phyloP scores from a whole-genome alignment of 2,888 invertebrate genomes.

The Maniola hyperantus region DNA sequence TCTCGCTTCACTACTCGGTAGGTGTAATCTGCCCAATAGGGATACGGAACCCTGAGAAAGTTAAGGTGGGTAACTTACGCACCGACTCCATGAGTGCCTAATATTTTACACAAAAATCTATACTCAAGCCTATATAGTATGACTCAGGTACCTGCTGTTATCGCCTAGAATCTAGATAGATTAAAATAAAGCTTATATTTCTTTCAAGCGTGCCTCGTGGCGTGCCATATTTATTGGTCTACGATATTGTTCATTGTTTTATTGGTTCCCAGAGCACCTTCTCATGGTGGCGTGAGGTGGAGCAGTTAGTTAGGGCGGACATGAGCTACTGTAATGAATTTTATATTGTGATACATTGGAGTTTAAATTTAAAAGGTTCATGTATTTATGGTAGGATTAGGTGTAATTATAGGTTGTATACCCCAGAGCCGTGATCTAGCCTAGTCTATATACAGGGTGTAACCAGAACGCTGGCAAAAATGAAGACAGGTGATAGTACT shows the following conservation, averaged over 20 bases:
- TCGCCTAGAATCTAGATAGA: constrained; percentile 14
- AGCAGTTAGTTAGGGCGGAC: constrained; percentile 67
- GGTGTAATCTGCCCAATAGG: too few species aligned
- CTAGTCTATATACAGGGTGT: too few species aligned
- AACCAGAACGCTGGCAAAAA: too few species aligned
- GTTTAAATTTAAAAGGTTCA: constrained; percentile 30
- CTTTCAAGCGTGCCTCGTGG: not conserved
- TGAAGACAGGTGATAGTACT: too few species aligned
- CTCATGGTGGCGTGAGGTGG: constrained; percentile 63
- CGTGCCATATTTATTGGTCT: constrained; percentile 32
- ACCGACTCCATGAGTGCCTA: too few species aligned
- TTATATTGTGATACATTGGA: constrained; percentile 62
- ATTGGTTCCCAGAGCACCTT: constrained; percentile 39
- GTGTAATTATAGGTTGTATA: constrained; percentile 4
- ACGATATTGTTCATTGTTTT: constrained; percentile 37
- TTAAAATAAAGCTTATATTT: constrained; percentile 9
- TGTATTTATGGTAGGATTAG: not conserved
- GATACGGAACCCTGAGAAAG: too few species aligned
- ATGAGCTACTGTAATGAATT: constrained; percentile 50
- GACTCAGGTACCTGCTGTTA: too few species aligned
- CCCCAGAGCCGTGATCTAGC: too few species aligned
- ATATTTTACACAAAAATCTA: too few species aligned
- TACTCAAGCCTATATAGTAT: too few species aligned
- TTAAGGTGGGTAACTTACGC: too few species aligned
- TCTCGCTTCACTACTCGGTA: too few species aligned